These are phyloP conservation scores for Danio choprae DNA, from an alignment of 2,797 vertebrate species.

Conservation along the genomic window DNA sequence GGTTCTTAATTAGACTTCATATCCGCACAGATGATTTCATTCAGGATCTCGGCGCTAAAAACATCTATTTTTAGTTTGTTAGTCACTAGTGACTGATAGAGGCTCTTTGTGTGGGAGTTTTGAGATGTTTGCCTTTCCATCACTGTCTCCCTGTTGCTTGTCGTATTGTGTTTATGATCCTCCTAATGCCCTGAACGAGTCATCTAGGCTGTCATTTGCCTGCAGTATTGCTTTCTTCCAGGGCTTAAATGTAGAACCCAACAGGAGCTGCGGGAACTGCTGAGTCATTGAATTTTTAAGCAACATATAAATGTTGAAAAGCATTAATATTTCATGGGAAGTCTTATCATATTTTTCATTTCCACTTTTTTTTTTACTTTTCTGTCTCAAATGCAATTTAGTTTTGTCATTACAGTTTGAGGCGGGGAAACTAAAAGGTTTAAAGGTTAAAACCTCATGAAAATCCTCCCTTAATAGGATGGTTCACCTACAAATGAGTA, in stretches of 20 bases:
- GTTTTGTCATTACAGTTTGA: not conserved
- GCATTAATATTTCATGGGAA: not conserved
- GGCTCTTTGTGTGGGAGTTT: slow-evolving; percentile 30
- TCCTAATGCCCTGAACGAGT: slow-evolving; percentile 21
- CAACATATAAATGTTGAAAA: not conserved
- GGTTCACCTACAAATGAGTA: not conserved
- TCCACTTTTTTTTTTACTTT: not conserved
- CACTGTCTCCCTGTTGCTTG: slow-evolving; percentile 21
- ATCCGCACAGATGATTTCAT: slow-evolving; percentile 40
- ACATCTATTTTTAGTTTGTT: slow-evolving; percentile 48
- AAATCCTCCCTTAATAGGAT: not conserved
- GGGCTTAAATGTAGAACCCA: slow-evolving; percentile 3
- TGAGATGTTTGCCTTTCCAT: slow-evolving; percentile 18
- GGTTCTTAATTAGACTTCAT: slow-evolving; percentile 54
- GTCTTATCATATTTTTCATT: not conserved
- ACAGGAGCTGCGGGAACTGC: not conserved
- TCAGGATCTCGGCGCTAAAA: slow-evolving; percentile 36
- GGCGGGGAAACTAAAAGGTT: not conserved
- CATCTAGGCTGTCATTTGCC: slow-evolving; percentile 9
- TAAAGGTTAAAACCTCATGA: not conserved
- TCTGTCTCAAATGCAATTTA: slow-evolving; percentile 2
- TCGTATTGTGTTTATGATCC: slow-evolving; percentile 22
- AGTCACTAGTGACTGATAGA: slow-evolving; percentile 47
- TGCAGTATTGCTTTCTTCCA: slow-evolving; percentile 18
- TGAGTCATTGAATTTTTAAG: slow-evolving; percentile 36